Conservation (phyloP, 2,797 vertebrate genomes). For the Oreochromis mossambicus region DNA sequence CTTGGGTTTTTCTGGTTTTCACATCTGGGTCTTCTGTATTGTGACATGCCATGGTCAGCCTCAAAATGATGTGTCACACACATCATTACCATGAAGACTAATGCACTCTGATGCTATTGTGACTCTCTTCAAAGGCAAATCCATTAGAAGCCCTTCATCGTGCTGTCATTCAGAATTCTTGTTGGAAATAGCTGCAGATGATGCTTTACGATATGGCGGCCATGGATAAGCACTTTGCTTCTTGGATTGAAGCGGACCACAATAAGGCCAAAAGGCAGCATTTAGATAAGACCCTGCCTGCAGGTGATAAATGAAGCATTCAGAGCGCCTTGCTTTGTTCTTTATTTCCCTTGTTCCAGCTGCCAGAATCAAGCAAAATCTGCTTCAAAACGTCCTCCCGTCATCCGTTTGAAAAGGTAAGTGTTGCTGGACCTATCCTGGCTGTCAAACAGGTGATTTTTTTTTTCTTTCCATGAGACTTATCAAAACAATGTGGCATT, state of each 20-base stretch:
- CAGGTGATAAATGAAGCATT: constrained; percentile 56
- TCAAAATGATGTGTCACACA: constrained; percentile 37
- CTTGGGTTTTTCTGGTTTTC: background rate
- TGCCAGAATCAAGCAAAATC: constrained; percentile 37
- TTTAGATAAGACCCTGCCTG: constrained; percentile 40
- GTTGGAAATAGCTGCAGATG: constrained; percentile 20
- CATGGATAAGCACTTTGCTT: constrained; percentile 8
- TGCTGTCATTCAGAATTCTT: constrained; percentile 27
- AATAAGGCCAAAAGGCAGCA: constrained; percentile 33
- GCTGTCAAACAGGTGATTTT: constrained; percentile 31
- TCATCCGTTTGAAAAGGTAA: constrained; percentile 49
- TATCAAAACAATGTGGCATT: constrained; percentile 58
- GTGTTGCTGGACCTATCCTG: constrained; percentile 34
- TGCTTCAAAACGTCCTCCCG: constrained; percentile 32
- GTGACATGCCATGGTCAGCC: background rate
- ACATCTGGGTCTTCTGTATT: background rate
- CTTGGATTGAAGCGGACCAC: constrained; percentile 4
- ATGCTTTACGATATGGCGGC: background rate
- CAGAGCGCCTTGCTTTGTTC: constrained; percentile 34
- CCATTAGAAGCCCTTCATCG: background rate
- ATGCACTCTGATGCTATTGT: constrained; percentile 19
- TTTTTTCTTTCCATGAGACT: constrained; percentile 8
- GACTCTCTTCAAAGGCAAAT: constrained; percentile 28
- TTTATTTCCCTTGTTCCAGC: constrained; percentile 35
- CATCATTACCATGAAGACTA: constrained; percentile 37